These are phyloP conservation scores for Idaea aversata DNA, from an alignment of 2,888 invertebrate species.

Conservation along the genomic window DNA sequence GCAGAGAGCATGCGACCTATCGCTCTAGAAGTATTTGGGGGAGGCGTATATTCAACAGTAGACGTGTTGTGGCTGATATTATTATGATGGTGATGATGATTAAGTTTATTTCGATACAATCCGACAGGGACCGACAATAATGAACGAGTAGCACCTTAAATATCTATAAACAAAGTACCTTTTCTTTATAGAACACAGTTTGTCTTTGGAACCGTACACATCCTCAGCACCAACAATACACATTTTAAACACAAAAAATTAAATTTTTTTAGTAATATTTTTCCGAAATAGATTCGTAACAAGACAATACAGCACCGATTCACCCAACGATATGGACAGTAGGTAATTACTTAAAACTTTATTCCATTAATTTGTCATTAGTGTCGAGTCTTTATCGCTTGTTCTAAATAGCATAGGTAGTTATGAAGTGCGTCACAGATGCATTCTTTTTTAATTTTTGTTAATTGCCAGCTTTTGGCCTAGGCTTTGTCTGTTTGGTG, in stretches of 20 bases:
- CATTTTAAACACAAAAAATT: slow-evolving; percentile 41
- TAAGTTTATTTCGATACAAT: too few relatives aligned
- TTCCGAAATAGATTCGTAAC: slow-evolving; percentile 23
- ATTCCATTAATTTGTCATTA: slow-evolving; percentile 70
- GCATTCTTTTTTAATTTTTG: slow-evolving; percentile 33
- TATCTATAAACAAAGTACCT: slow-evolving; percentile 40
- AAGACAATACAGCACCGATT: slow-evolving; percentile 38
- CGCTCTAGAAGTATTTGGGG: too few relatives aligned
- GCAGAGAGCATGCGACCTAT: too few relatives aligned
- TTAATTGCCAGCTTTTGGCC: background rate
- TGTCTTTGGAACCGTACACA: slow-evolving; percentile 27
- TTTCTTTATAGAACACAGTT: slow-evolving; percentile 49
- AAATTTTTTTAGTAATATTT: slow-evolving; percentile 19
- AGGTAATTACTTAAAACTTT: slow-evolving; percentile 44
- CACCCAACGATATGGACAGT: slow-evolving; percentile 41
- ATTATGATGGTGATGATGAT: too few relatives aligned
- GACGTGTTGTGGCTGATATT: too few relatives aligned
- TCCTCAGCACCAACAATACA: slow-evolving; percentile 49
- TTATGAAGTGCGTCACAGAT: slow-evolving; percentile 59
- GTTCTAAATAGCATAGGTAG: slow-evolving; percentile 59
- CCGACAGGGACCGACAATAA: too few relatives aligned
- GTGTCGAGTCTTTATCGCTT: slow-evolving; percentile 48
- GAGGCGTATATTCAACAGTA: too few relatives aligned
- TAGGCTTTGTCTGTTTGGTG: background rate
- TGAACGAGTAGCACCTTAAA: too few relatives aligned